phyloP scores from a whole-genome alignment of 2,797 vertebrate species.

The Hemibagrus guttatus region DNA sequence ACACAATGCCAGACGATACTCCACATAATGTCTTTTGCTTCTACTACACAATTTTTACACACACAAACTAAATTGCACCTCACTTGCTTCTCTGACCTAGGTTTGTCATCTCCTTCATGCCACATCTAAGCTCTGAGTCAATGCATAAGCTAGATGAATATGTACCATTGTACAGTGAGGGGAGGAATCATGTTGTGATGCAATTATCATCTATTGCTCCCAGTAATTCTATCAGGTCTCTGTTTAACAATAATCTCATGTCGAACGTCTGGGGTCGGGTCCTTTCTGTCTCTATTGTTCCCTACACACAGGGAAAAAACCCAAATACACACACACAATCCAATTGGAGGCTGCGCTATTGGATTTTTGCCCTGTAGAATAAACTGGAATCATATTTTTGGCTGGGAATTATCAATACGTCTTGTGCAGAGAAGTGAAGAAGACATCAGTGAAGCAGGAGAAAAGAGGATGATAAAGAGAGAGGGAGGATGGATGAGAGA shows the following conservation, averaged over 20 bases:
- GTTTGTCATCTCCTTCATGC: constrained; percentile 65
- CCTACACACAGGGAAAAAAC: constrained; percentile 87
- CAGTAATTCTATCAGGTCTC: constrained; percentile 92
- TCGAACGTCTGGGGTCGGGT: constrained; percentile 86
- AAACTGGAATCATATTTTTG: constrained; percentile 96
- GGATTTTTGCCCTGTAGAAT: constrained; percentile 96
- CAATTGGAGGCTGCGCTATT: constrained; percentile 92
- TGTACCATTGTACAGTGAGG: constrained; percentile 73
- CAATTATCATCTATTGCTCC: constrained; percentile 97
- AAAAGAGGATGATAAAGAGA: constrained; percentile 48
- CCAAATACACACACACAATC: constrained; percentile 76
- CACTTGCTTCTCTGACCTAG: constrained; percentile 19
- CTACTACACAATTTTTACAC: not conserved
- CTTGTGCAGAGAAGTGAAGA: constrained; percentile 92
- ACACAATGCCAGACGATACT: not conserved
- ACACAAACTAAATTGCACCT: constrained; percentile 20
- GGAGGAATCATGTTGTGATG: constrained; percentile 86
- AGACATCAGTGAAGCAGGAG: constrained; percentile 87
- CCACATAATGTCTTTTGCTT: constrained; percentile 6
- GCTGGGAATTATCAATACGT: constrained; percentile 99
- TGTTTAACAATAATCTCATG: constrained; percentile 91
- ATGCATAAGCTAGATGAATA: constrained; percentile 81
- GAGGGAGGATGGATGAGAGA: constrained; percentile 38
- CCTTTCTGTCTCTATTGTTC: constrained; percentile 96
- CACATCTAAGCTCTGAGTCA: constrained; percentile 69